Evolutionary conservation across 2,888 invertebrate genomes (phyloP), one percentile per base, ranked within the genome.

Genomic region (Pherbina coryleti): DNA sequence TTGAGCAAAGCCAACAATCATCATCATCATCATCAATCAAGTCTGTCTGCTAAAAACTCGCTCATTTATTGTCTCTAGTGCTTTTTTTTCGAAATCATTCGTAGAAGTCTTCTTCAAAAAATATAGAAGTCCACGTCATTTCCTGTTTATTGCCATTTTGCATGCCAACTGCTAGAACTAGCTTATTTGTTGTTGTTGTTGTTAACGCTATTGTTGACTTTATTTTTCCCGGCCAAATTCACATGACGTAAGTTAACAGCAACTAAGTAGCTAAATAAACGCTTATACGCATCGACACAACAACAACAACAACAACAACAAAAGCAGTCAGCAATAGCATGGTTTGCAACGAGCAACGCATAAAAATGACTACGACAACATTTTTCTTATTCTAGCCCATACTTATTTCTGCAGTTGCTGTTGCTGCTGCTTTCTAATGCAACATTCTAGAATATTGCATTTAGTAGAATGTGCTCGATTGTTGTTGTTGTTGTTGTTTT

Each of bases 391-490:
- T 1, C 28, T 28, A 2, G 22, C 11, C 1, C 22, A 22, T 28
- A 11, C 25, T 22, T 28, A 25, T 62, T 62, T 14, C 19, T 34
- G 17, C 19, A 37, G 17, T 19, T 44, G 2, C 44, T 44, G 37
- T 22, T 28, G 37, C 67, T 28, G 37, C 67, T 67, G 34, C 67
- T 67, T 67, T 67, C 62, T 49, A 53, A 55, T 73, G 72, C 72
- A 22, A 60, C 44, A 19, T 73, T 73, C 72, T 73, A 73, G 72
- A 73, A 73, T 73, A 37, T 60, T 73, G 60, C 72, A 73, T 60
- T 49, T 49, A 22, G 53, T 28, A n/a, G 53, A 70, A 3, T 62
- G 70, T 49, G 49, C 25, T 57, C 57, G 19, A 31, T 62, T 72
- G 49, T 34, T 51, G 34, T 44, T 75, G 53, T 19, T 28, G 66